Evolutionary conservation across 2,113 vertebrate species (phyloP).

Genomic region (Chaetops frenatus): DNA sequence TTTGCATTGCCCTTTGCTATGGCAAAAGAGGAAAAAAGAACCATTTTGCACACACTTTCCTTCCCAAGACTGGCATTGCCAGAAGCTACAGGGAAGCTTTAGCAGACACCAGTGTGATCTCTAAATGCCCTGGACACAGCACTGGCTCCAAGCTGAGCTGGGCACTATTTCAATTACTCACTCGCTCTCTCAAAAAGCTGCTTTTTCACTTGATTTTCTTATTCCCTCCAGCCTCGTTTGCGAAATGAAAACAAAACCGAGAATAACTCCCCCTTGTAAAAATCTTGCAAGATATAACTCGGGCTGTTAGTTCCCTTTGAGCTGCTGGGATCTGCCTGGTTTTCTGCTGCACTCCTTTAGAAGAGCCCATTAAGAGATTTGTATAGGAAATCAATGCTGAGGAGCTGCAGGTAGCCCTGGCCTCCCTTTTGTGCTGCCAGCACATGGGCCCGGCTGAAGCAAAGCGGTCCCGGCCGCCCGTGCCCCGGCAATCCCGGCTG

Average conservation of each 20-base stretch:
- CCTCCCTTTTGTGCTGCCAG: background rate
- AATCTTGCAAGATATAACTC: background rate
- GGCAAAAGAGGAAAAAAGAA: background rate
- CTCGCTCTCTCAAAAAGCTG: rapidly evolving
- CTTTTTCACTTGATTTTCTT: background rate
- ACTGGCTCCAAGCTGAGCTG: background rate
- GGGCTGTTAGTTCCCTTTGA: background rate
- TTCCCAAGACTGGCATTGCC: background rate
- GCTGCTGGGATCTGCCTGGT: background rate
- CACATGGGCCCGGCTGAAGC: background rate
- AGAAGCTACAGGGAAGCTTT: background rate
- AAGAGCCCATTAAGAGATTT: background rate
- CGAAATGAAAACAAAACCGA: background rate
- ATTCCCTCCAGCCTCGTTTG: background rate
- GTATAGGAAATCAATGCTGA: background rate
- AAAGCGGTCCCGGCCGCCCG: background rate
- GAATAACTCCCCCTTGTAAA: background rate
- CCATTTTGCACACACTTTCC: rapidly evolving
- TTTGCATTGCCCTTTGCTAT: background rate
- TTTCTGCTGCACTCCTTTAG: background rate
- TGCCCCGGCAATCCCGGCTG: background rate
- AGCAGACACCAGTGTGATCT: background rate
- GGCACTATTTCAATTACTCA: background rate
- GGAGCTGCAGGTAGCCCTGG: slow-evolving; percentile 17
- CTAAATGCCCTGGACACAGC: background rate